Conservation (phyloP, 2,888 invertebrate species). For the Perithous albicinctus region DNA sequence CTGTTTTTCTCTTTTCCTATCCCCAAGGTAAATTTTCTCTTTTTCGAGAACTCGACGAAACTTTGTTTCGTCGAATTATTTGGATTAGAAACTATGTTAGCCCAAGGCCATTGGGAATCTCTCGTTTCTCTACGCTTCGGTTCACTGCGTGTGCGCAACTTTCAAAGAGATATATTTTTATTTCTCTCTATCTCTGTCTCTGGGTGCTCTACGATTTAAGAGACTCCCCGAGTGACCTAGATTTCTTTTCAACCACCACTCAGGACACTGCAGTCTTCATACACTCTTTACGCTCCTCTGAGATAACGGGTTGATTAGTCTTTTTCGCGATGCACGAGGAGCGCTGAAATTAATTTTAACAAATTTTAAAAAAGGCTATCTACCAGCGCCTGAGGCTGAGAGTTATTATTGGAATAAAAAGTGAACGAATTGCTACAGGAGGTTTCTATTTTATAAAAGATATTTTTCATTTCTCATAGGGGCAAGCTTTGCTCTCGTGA, state of each 20-base stretch:
- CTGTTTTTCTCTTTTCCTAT: background rate
- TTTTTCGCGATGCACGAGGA: background rate
- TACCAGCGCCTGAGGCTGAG: no score
- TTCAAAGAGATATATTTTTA: slow-evolving; percentile 22
- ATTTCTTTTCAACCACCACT: slow-evolving; percentile 22
- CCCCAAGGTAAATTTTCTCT: background rate
- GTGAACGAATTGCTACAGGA: background rate
- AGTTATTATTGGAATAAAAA: background rate
- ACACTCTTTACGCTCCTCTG: background rate
- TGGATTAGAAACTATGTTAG: slow-evolving; percentile 7
- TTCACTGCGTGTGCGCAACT: slow-evolving; percentile 5
- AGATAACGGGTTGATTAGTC: slow-evolving; percentile 2
- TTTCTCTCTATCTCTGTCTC: no score
- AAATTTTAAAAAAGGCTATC: background rate
- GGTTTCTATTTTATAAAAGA: background rate
- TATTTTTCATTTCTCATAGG: no score
- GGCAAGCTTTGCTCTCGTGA: no score
- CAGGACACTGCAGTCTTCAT: background rate
- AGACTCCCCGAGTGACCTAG: slow-evolving; percentile 39
- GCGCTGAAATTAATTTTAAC: slow-evolving; percentile 1
- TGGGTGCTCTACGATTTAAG: background rate
- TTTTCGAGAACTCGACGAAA: background rate
- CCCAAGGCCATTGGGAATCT: slow-evolving; percentile 14
- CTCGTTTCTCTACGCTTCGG: background rate
- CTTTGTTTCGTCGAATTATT: background rate